These are phyloP conservation scores for Tragelaphus eurycerus DNA, from an alignment of 2,797 vertebrate species.

Conservation along the genomic window DNA sequence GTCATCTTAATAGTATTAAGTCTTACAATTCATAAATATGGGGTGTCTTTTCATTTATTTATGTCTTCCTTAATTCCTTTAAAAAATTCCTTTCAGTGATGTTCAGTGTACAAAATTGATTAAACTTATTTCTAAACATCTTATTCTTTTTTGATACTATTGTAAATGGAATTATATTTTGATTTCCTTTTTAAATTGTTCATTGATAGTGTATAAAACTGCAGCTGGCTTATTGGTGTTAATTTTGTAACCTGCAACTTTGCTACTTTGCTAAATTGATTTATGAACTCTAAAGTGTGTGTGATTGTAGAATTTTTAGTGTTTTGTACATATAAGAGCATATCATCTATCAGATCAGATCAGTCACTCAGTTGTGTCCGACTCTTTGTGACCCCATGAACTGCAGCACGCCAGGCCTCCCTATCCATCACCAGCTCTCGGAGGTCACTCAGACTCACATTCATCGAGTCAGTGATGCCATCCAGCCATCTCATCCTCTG, in stretches of 20 bases:
- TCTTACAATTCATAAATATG: not conserved
- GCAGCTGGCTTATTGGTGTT: not conserved
- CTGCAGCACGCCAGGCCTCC: too few relatives aligned
- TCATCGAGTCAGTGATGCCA: too few relatives aligned
- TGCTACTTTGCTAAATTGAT: not conserved
- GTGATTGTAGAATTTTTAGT: not conserved
- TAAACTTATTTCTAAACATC: not conserved
- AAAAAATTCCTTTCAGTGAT: not conserved
- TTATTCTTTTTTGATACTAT: not conserved
- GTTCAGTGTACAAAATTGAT: not conserved
- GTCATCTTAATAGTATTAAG: not conserved
- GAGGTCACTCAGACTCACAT: too few relatives aligned
- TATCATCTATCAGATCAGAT: not conserved
- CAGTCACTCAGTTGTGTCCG: too few relatives aligned
- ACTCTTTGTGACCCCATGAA: too few relatives aligned
- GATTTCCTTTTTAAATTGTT: not conserved
- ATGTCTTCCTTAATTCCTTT: not conserved
- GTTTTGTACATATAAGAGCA: not conserved
- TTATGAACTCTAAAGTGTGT: not conserved
- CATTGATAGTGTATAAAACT: not conserved
- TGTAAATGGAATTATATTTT: not conserved
- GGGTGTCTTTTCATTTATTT: not conserved
- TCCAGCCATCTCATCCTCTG: too few relatives aligned
- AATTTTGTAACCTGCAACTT: not conserved
- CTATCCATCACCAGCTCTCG: too few relatives aligned